Base-by-base conservation (phyloP, 2,888 invertebrate genomes). In the Andricus curvator region DNA sequence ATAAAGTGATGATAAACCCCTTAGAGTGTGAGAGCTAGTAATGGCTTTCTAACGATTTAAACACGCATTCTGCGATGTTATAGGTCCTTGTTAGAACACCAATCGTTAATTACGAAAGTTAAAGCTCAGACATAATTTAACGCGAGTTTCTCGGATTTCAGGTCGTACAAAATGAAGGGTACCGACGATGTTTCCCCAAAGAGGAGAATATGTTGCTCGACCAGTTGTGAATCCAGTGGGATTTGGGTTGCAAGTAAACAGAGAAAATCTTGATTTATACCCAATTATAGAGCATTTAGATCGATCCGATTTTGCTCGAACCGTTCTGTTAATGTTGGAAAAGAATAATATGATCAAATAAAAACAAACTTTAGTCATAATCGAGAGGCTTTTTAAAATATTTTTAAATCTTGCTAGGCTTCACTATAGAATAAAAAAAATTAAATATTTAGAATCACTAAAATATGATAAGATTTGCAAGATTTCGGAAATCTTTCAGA, bases 101-200 rank as follows among this genome's bases (percentile, higher is more conserved):
- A 74, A 56, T 74, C 74, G n/a, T 74, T 56, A 74, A 74, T 74
- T 74, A 56, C 74, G 33, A 74, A 74, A 56, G 56, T 56, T 56
- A 15, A 37, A 56, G 74, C 51, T 51, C 70, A 56, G 74, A 74
- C 13, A 74, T 74, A 74, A 56, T 74, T 51, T 22, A 56, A 56
- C 37, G 13, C 33, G 13, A n/a, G 37, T 74, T 74, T 74, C 56
- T 74, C n/a, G 56, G 56, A 74, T 56, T 56, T 56, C 29, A 56
- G n/a, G n/a, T 56, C 51, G 74, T 33, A 56, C 51, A 56, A 56
- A 51, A 51, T 74, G 33, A 37, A n/a, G 56, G 25, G 22, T 68
- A 22, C 13, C 20, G 22, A 67, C 44, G 8, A 41, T 67, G 51
- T 70, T 70, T 51, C 48, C 51, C 51, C n/a, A 29, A 51, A 25